phyloP scores from a whole-genome alignment of 2,113 vertebrate species.

The Thymallus thymallus region DNA sequence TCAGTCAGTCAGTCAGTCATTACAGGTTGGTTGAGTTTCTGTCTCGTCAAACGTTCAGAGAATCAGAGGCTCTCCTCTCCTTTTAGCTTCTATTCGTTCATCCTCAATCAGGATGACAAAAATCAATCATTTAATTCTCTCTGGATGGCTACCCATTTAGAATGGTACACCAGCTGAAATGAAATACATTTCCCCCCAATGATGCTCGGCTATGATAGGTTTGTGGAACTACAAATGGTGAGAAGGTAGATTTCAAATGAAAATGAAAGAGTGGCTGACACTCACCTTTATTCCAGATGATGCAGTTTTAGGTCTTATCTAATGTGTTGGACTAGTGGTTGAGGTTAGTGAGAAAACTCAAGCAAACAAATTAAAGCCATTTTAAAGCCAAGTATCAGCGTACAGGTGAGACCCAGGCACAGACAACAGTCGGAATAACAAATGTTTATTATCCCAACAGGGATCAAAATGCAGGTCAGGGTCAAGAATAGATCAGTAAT shows the following conservation, averaged over 20 bases:
- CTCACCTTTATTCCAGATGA: conserved; percentile 71
- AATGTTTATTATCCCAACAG: no score
- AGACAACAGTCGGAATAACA: no score
- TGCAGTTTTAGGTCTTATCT: not conserved
- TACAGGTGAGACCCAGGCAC: no score
- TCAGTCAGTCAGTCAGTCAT: no score
- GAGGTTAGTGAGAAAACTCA: not conserved
- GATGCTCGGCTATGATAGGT: conserved; percentile 70
- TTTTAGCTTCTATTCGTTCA: conserved; percentile 65
- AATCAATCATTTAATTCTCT: conserved; percentile 80
- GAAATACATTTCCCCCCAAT: conserved; percentile 73
- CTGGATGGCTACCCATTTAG: conserved; percentile 72
- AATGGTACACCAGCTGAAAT: conserved; percentile 70
- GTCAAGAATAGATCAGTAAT: no score
- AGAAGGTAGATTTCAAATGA: conserved; percentile 63
- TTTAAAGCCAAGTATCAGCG: no score
- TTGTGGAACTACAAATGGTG: conserved; percentile 67
- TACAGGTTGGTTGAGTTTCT: conserved; percentile 60
- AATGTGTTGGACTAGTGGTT: not conserved
- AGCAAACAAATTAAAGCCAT: no score
- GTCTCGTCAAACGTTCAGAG: conserved; percentile 54
- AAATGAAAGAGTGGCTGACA: conserved; percentile 68
- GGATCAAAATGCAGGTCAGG: no score
- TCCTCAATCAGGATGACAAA: conserved; percentile 73
- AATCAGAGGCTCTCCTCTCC: conserved; percentile 55